Conservation (phyloP, 1,140 invertebrate genomes). For the Bicyclus anynana region DNA sequence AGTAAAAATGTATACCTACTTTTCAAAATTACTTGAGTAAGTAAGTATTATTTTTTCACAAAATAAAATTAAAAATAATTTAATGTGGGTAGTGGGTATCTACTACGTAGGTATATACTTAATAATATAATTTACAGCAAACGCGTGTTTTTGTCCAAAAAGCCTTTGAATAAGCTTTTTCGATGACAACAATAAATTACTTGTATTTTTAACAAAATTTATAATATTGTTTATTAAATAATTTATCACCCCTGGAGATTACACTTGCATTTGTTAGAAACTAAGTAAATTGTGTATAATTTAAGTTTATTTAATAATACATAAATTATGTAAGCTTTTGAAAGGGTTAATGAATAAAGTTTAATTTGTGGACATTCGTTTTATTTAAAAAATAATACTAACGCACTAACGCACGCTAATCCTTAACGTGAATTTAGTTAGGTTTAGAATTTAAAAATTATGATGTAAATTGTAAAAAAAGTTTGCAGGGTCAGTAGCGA, state of each 20-base stretch:
- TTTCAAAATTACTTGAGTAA: too few relatives aligned
- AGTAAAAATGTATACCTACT: too few relatives aligned
- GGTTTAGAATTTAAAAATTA: too few relatives aligned
- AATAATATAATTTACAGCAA: slow-evolving; percentile 44
- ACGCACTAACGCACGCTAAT: too few relatives aligned
- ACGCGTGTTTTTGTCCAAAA: slow-evolving; percentile 47
- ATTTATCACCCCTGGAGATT: slow-evolving; percentile 8
- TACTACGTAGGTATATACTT: too few relatives aligned
- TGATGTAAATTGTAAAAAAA: too few relatives aligned
- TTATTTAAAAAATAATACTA: background rate
- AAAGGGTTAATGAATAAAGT: background rate
- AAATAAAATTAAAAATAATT: too few relatives aligned
- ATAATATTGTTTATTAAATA: background rate
- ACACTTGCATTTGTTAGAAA: slow-evolving; percentile 32
- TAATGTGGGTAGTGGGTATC: too few relatives aligned
- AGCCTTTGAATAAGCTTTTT: slow-evolving; percentile 44
- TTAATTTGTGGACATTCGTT: background rate
- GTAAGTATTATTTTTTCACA: too few relatives aligned
- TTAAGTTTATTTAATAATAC: too few relatives aligned
- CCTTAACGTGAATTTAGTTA: too few relatives aligned
- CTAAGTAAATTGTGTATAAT: slow-evolving; percentile 5
- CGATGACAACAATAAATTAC: slow-evolving; percentile 38
- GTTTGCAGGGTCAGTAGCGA: too few relatives aligned
- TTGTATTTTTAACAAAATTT: slow-evolving; percentile 9
- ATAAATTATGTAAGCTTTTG: background rate